phyloP scores from a whole-genome alignment of 2,797 vertebrate species.

The Rhinoraja longicauda region DNA sequence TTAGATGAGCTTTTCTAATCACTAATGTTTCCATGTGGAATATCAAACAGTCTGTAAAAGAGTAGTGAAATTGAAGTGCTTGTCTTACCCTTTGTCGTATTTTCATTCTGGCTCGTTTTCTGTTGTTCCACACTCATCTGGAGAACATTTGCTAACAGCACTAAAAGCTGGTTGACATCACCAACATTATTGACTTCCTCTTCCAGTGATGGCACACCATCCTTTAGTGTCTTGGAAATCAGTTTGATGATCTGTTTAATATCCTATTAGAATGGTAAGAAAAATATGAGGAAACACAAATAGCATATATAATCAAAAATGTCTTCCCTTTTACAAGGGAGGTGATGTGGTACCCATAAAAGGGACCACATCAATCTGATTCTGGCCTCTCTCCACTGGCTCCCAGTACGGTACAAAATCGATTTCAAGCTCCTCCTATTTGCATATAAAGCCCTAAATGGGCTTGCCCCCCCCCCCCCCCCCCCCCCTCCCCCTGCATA shows the following conservation, averaged over 20 bases:
- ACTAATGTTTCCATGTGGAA: background rate
- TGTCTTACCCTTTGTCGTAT: background rate
- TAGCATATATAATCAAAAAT: background rate
- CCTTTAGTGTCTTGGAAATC: conserved; percentile 50
- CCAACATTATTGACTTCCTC: conserved; percentile 49
- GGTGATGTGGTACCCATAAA: too few species aligned
- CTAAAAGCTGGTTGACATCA: conserved; percentile 49
- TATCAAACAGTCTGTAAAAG: background rate
- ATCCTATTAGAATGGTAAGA: conserved; percentile 47
- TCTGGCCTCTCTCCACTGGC: too few species aligned
- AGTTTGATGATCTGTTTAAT: conserved; percentile 48
- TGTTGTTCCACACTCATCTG: background rate
- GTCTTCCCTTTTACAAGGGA: too few species aligned
- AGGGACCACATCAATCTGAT: too few species aligned
- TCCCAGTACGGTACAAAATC: too few species aligned
- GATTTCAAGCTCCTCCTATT: too few species aligned
- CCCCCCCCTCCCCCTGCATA: too few species aligned
- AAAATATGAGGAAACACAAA: conserved; percentile 35
- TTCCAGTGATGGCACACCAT: conserved; percentile 50
- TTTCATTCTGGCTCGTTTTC: background rate
- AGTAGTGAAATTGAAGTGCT: background rate
- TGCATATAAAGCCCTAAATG: too few species aligned
- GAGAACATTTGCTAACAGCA: background rate
- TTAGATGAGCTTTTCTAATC: background rate
- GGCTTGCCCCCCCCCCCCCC: too few species aligned